phyloP scores from a whole-genome alignment of 1,140 invertebrate species.

The Drosophila varians region DNA sequence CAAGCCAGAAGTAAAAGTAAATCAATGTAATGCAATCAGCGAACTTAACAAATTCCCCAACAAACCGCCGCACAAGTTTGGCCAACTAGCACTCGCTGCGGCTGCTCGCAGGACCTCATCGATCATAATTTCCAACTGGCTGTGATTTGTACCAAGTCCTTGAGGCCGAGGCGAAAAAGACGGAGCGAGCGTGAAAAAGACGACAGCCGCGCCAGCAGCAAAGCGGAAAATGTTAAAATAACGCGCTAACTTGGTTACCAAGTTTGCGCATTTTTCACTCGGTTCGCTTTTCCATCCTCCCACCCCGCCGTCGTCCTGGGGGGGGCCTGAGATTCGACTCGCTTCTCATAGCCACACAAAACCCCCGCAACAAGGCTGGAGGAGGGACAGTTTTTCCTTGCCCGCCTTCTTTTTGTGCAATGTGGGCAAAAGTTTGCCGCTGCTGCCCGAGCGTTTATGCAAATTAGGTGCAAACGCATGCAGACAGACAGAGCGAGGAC shows the following conservation, averaged over 20 bases:
- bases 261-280: conserved; percentile 81
- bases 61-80: conserved; percentile 65
- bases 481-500: conserved; percentile 30
- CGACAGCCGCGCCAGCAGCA: conserved; percentile 59
- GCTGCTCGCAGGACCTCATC: conserved; percentile 59
- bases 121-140: conserved; percentile 76
- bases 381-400: conserved; percentile 45
- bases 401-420: conserved; percentile 63
- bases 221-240: conserved; percentile 81
- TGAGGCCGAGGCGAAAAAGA: conserved; percentile 11
- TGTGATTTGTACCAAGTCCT: conserved; percentile 77
- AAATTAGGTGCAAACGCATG: conserved; percentile 79
- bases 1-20: conserved; percentile 6
- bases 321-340: conserved; percentile 42
- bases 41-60: conserved; percentile 77
- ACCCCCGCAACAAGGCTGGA: neutral
- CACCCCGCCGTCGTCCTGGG: neutral
- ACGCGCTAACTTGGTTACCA: conserved; percentile 82
- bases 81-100: conserved; percentile 24
- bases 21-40: conserved; percentile 50
- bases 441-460: conserved; percentile 78
- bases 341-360: conserved; percentile 29
- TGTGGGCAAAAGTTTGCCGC: conserved; percentile 76
- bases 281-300: conserved; percentile 44
- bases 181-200: conserved; percentile 48